Conservation (phyloP, 2,113 vertebrate species). For the Equus przewalskii region DNA sequence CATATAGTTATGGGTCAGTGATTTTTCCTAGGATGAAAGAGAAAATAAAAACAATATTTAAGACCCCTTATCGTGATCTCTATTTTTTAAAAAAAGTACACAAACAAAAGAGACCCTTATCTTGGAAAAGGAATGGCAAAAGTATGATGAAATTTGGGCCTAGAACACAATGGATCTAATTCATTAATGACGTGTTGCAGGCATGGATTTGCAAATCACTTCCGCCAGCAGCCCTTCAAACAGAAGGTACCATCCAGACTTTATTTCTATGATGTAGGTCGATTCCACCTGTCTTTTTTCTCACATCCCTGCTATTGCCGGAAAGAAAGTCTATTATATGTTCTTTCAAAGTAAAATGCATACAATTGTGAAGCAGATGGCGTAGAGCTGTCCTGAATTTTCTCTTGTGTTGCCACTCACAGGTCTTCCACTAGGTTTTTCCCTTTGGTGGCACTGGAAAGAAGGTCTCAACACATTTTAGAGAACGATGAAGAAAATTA, state of each 20-base stretch:
- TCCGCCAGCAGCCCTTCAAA: not conserved
- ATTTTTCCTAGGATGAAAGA: not conserved
- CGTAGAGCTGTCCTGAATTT: not conserved
- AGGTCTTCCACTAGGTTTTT: not conserved
- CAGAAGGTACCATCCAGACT: not conserved
- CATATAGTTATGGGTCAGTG: not conserved
- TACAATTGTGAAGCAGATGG: not conserved
- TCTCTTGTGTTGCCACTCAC: not conserved
- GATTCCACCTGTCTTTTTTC: not conserved
- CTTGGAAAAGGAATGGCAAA: not conserved
- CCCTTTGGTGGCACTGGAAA: not conserved
- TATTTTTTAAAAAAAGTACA: not conserved
- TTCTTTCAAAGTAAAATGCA: not conserved
- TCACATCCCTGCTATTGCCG: not conserved
- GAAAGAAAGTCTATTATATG: not conserved
- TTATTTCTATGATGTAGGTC: not conserved
- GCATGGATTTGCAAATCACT: not conserved
- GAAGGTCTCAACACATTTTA: not conserved
- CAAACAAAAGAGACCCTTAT: not conserved
- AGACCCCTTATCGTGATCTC: not conserved
- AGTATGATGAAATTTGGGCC: not conserved
- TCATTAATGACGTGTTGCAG: not conserved
- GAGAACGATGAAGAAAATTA: not conserved
- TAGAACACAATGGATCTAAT: not conserved
- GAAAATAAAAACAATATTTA: not conserved